Conservation (phyloP, 1,140 invertebrate species). For the Heliconius congener region DNA sequence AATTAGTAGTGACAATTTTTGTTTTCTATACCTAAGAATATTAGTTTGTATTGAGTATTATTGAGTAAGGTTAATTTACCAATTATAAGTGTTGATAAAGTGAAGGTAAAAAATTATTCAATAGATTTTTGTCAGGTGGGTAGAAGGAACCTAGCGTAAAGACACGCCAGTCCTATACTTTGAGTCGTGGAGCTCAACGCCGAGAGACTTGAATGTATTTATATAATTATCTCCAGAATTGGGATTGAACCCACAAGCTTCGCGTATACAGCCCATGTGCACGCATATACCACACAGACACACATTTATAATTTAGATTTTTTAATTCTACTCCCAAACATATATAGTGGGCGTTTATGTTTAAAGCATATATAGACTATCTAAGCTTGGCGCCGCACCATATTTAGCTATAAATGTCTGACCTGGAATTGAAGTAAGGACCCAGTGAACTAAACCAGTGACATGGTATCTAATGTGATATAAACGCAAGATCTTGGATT, state of each 20-base stretch:
- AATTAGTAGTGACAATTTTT: background rate
- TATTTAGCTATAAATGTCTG: constrained; percentile 26
- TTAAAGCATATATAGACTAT: background rate
- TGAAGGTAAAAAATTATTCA: too few species aligned
- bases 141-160: too few species aligned
- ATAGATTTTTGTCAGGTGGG: too few species aligned
- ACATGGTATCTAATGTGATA: constrained; percentile 27
- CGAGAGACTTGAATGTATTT: too few species aligned
- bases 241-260: background rate
- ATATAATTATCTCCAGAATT: background rate
- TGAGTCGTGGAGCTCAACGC: too few species aligned
- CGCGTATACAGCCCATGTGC: background rate
- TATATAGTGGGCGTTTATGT: background rate
- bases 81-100: too few species aligned
- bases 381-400: constrained; percentile 34
- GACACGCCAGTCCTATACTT: too few species aligned
- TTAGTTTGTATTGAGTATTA: too few species aligned
- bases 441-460: constrained; percentile 39
- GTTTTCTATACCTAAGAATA: background rate
- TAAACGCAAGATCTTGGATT: background rate
- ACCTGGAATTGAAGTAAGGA: constrained; percentile 38
- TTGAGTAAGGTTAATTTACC: too few species aligned
- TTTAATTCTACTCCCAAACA: background rate
- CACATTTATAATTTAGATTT: background rate
- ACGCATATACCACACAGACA: background rate